Percentiles rank a stretch among this genome's conserved stretches.
phyloP scores from a whole-genome alignment of 1,140 invertebrate species.

The Leucophenga varia region DNA sequence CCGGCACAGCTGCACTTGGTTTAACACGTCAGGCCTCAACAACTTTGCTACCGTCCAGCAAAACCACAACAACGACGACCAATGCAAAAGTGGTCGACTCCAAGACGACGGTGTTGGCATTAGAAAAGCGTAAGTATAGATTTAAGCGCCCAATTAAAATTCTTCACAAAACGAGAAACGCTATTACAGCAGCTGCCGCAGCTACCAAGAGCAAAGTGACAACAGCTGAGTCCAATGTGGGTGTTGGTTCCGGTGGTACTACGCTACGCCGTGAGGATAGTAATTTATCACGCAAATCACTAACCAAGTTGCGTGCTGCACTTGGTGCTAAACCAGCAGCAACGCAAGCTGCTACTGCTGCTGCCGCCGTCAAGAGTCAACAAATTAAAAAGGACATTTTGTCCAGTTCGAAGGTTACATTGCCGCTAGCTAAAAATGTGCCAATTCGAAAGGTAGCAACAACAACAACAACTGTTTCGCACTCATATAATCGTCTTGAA shows the following conservation, averaged over 20 bases:
- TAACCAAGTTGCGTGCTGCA: slow-evolving; percentile 43
- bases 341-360: slow-evolving; percentile 4
- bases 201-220: not conserved
- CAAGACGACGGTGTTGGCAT: not conserved
- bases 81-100: slow-evolving; percentile 23
- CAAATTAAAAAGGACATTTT: slow-evolving; percentile 1
- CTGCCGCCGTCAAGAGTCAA: slow-evolving; percentile 8
- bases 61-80: slow-evolving; percentile 16
- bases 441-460: slow-evolving; percentile 17
- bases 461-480: slow-evolving; percentile 6
- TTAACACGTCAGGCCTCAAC: slow-evolving; percentile 10
- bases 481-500: slow-evolving; percentile 24
- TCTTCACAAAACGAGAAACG: not conserved
- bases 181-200: slow-evolving; percentile 4
- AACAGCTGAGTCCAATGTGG: not conserved
- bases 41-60: slow-evolving; percentile 4
- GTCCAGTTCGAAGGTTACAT: not conserved
- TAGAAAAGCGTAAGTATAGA: slow-evolving; percentile 30
- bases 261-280: slow-evolving; percentile 46
- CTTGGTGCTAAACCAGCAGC: slow-evolving; percentile 27
- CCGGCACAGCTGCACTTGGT: not conserved
- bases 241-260: not conserved
- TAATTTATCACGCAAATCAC: slow-evolving; percentile 43
- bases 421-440: not conserved
- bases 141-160: not conserved